Evolutionary conservation across 2,113 vertebrate species (phyloP).

Genomic region (Carollia perspicillata): DNA sequence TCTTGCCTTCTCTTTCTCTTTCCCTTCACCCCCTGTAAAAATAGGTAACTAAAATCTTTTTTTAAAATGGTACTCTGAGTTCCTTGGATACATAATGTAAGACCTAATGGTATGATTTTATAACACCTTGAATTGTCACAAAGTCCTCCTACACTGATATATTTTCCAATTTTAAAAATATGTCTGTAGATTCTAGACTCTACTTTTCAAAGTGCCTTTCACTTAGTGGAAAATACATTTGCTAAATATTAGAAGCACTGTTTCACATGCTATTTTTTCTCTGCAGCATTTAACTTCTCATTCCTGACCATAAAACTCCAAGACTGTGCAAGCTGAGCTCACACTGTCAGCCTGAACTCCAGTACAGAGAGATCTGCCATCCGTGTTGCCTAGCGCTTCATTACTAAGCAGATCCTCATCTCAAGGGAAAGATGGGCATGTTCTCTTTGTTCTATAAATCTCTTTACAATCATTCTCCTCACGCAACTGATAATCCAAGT

Average conservation of each 20-base stretch:
- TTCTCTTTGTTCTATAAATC: background rate
- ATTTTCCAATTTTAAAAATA: background rate
- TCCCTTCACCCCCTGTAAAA: too few species aligned
- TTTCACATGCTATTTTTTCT: background rate
- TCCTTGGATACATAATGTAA: background rate
- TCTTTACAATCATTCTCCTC: background rate
- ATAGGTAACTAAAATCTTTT: too few species aligned
- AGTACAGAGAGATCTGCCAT: background rate
- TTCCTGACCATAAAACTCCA: background rate
- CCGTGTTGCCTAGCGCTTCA: background rate
- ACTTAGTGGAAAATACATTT: background rate
- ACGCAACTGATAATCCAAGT: background rate
- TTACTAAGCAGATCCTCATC: background rate
- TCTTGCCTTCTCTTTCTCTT: too few species aligned
- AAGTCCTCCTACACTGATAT: background rate
- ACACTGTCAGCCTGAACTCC: background rate
- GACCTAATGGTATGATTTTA: background rate
- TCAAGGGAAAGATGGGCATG: background rate
- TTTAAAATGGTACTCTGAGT: background rate
- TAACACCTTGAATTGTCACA: background rate
- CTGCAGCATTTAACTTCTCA: background rate
- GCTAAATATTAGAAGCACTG: background rate
- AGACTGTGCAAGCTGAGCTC: fast-evolving
- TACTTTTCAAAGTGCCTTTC: background rate
- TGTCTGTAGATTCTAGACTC: background rate